Evolutionary conservation across 2,888 invertebrate genomes (phyloP).

Genomic region (Apodemia hepburni): DNA sequence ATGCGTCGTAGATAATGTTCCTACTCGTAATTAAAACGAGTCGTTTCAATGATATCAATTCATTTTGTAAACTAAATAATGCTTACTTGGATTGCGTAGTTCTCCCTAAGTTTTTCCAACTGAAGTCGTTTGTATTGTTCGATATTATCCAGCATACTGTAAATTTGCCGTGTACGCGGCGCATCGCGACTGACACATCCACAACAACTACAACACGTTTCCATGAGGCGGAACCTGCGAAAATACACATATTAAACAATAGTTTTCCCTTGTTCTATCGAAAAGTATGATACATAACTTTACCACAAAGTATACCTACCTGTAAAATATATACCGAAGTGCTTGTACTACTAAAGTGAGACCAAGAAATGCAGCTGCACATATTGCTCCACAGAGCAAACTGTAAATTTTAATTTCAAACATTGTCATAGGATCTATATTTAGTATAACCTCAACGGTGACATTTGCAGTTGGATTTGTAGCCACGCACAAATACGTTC

Average conservation of each 20-base stretch:
- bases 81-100: slow-evolving; percentile 92
- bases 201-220: slow-evolving; percentile 90
- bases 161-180: slow-evolving; percentile 90
- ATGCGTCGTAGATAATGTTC: too few relatives aligned
- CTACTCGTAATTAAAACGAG: too few relatives aligned
- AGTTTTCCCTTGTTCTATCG: neutral
- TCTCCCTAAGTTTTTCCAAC: slow-evolving; percentile 92
- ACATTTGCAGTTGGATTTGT: slow-evolving; percentile 91
- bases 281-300: neutral
- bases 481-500: slow-evolving; percentile 92
- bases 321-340: slow-evolving; percentile 84
- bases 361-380: slow-evolving; percentile 89
- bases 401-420: slow-evolving; percentile 91
- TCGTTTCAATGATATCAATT: neutral
- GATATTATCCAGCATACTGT: slow-evolving; percentile 93
- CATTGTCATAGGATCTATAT: slow-evolving; percentile 92
- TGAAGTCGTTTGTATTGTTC: slow-evolving; percentile 95
- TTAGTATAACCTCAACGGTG: slow-evolving; percentile 86
- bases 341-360: slow-evolving; percentile 90
- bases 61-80: neutral
- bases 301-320: slow-evolving; percentile 71
- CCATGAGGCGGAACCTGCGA: slow-evolving; percentile 85
- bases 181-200: slow-evolving; percentile 85
- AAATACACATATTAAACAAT: slow-evolving; percentile 13
- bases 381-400: slow-evolving; percentile 88